Base-by-base conservation (phyloP, 2,113 vertebrate species). In the Halichoeres trimaculatus region DNA sequence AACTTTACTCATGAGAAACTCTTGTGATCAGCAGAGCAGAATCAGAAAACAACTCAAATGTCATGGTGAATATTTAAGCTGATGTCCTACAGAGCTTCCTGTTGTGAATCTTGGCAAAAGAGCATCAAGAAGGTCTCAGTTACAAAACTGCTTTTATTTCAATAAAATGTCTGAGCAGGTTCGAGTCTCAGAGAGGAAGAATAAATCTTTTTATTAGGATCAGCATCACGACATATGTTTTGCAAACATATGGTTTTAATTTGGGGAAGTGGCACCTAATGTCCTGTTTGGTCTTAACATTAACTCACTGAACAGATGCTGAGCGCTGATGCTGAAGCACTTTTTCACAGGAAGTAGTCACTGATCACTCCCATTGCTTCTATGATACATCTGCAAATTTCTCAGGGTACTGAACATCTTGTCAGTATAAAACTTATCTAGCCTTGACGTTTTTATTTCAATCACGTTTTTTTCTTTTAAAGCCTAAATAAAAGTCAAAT, bases 251-350 rank as follows among this genome's bases (percentile, higher is more conserved):
- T 16, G 26, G 30, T 30, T 30, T 20, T 71, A 23, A 68, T 63
- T 75, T 57, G 12, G 5, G 61, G 85, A 86, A 83, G 76, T 74
- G 16, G 23, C 45, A 65, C n/a, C 7, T 61, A 30, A 63, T 36
- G 68, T 68, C 67, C 54, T 45, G 62, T 70, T 22, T 57, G 2
- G 11, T 22, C 0, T 51, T 2, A 12, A 8, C 24, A 30, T 30
- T 30, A 24, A 30, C 4, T 10, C 14, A 19, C 23, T 30, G 4
- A 30, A 55, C 26, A 26, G 26, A 17, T 20, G 20, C n/a, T 4
- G 22, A 19, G 30, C 6, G 30, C 30, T 4, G 30, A 30, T 6
- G 3, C 7, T 53, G 13, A 5, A 34, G 26, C 51, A 5, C 10
- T 4, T 2, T 10, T 40, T 64, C 30, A 72, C 19, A 45, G 2